Percentiles rank a stretch among this genome's conserved stretches.
phyloP scores from a whole-genome alignment of 2,888 invertebrate species.

The Onthophagus sagittarius region DNA sequence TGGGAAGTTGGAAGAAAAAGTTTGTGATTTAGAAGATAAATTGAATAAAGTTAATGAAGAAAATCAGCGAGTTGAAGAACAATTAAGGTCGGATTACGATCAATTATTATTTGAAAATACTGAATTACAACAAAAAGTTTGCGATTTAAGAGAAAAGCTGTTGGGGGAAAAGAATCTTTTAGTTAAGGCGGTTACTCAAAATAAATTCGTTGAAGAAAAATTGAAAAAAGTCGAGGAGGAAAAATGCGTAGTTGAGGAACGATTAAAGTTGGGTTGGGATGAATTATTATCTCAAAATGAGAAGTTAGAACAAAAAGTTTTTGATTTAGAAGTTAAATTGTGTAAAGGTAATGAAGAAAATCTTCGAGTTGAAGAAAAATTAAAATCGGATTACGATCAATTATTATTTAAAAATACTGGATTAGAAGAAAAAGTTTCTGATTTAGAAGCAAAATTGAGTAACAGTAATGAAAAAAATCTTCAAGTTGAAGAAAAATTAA shows the following conservation, averaged over 20 bases:
- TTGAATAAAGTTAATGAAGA: not conserved
- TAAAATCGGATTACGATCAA: constrained; percentile 12
- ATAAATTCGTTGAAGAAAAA: not conserved
- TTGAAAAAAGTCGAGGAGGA: not conserved
- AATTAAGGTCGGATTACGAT: not conserved
- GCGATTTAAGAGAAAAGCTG: constrained; percentile 9
- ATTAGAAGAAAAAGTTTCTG: constrained; percentile 15
- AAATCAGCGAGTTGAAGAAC: not conserved
- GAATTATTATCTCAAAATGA: constrained; percentile 4
- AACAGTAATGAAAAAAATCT: not conserved
- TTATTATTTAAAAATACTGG: constrained; percentile 8
- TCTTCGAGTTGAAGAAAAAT: not conserved
- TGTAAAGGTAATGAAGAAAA: not conserved
- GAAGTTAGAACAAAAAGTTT: constrained; percentile 17
- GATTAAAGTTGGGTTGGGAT: constrained; percentile 11
- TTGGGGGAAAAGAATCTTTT: not conserved
- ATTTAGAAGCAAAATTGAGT: constrained; percentile 6
- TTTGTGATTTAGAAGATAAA: constrained; percentile 9
- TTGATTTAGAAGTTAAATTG: constrained; percentile 2
- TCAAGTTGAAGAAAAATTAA: not conserved
- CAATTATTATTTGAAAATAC: constrained; percentile 4
- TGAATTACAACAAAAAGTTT: constrained; percentile 16
- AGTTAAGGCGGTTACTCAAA: not conserved
- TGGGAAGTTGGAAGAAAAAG: constrained; percentile 16
- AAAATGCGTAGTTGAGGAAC: constrained; percentile 11